Evolutionary conservation across 1,140 invertebrate genomes (phyloP), one percentile per base, ranked within the genome.

Genomic region (Steinernema feltiae): DNA sequence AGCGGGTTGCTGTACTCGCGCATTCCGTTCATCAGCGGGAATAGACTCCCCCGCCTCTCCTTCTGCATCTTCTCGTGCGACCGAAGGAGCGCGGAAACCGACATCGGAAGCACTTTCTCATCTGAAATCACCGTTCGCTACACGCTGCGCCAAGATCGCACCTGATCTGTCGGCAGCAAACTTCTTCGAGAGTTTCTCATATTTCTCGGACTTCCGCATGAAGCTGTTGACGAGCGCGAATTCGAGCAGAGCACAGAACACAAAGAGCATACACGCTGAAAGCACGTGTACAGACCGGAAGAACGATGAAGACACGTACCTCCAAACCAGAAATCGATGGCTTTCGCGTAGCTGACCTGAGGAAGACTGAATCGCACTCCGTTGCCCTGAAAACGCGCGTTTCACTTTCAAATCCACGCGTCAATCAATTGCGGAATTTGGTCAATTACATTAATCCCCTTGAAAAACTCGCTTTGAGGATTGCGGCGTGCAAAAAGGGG

Each of bases 251-350:
- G 76, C 79, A 35, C 83, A 71, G 31, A 85, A 85, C 30, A 85
- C 82, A 74, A 86, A 85, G 29, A 85, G 78, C 83, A 84, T 84
- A 63, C 82, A 84, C 17, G 77, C 83, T 80, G 53, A 77, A 81
- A 24, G 0, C 0, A 32, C 30, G 29, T 31, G 12, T 72, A 30
- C 69, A 7, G 30, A 35, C 12, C 3, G 69, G 24, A 21, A 69
- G 2, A 17, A 17, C 3, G 35, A 71, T 15, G n/a, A 31, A 29
- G 17, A 71, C 21, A 78, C 48, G 63, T 74, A 79, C 78, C 75
- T 74, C 78, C 78, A 70, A 71, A 79, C 78, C 78, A 79, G 29
- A 79, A 73, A 35, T 79, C 78, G 74, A 79, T 79, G 35, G 78
- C 78, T 48, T 79, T 79, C 3, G 78, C 78, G 30, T 79, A 79